Conservation (phyloP, 2,113 vertebrate species). For the Rissa tridactyla region DNA sequence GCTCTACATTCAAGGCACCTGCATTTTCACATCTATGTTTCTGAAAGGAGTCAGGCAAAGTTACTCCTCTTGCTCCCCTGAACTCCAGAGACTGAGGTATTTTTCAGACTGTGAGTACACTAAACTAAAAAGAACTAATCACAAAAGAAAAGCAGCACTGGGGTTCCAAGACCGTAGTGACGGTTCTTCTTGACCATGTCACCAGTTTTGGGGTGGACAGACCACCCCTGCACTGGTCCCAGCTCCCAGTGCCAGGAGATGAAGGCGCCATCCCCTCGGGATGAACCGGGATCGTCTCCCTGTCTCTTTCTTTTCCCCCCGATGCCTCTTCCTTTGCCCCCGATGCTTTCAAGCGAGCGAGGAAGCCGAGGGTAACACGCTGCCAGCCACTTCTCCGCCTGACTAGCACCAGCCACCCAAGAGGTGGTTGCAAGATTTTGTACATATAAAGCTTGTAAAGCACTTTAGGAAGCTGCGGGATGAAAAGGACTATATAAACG, state of each 20-base stretch:
- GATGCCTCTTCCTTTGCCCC: background rate
- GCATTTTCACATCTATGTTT: background rate
- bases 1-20: background rate
- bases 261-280: background rate
- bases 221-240: background rate
- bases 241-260: background rate
- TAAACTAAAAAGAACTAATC: background rate
- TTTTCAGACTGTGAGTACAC: background rate
- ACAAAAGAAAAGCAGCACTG: background rate
- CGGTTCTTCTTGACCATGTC: rapidly evolving
- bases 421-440: constrained; percentile 8
- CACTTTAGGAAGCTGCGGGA: constrained; percentile 42
- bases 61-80: background rate
- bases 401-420: constrained; percentile 60
- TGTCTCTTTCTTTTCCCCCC: background rate
- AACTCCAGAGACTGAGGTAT: background rate
- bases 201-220: background rate
- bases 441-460: constrained; percentile 44
- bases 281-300: background rate
- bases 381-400: background rate
- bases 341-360: rapidly evolving
- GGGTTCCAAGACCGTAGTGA: rapidly evolving
- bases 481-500: constrained; percentile 56
- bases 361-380: background rate
- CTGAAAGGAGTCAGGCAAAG: background rate